Evolutionary conservation across 2,797 vertebrate species (phyloP).

Genomic region (Falco rusticolus): DNA sequence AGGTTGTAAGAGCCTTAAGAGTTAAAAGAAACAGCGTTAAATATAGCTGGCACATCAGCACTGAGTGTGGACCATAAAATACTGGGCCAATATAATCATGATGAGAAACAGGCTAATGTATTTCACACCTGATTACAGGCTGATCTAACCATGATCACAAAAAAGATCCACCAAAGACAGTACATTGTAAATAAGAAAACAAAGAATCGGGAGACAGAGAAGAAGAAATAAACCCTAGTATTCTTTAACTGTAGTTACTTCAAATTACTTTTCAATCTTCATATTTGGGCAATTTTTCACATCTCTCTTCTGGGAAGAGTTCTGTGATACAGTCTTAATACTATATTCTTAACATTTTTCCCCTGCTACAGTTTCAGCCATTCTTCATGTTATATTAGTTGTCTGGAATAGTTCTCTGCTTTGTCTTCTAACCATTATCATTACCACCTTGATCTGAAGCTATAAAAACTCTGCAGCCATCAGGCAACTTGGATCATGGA

Average conservation of each 20-base stretch:
- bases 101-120: neutral
- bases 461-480: neutral
- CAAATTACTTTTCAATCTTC: neutral
- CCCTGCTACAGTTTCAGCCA: neutral
- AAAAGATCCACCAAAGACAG: neutral
- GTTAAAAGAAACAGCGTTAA: neutral
- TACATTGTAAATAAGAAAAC: neutral
- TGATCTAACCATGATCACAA: neutral
- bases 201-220: neutral
- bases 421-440: neutral
- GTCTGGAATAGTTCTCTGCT: neutral
- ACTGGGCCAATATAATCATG: neutral
- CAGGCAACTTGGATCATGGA: neutral
- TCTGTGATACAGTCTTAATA: neutral
- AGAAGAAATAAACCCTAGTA: neutral
- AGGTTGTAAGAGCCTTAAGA: neutral
- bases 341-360: neutral
- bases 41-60: neutral
- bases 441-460: neutral
- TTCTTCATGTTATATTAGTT: neutral
- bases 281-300: neutral
- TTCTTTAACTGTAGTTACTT: neutral
- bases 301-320: neutral
- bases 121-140: slow-evolving; percentile 6
- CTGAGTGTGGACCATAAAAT: neutral